These are phyloP conservation scores for Ruditapes philippinarum DNA, from an alignment of 1,140 invertebrate species.

Conservation along the genomic window DNA sequence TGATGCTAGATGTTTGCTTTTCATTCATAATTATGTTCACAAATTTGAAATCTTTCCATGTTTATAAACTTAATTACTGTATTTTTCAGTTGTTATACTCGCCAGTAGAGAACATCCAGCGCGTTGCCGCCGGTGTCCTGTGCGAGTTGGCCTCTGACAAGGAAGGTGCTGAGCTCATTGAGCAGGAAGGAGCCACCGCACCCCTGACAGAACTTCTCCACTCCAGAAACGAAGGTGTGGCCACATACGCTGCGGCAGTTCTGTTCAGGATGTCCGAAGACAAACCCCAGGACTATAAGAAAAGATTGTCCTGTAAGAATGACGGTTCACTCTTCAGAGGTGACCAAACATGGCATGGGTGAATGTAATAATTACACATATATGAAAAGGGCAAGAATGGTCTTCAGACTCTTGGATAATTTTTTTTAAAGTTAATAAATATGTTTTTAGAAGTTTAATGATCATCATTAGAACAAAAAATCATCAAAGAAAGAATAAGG, in stretches of 20 bases:
- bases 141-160: constrained; percentile 98
- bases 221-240: constrained; percentile 96
- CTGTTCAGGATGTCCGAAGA: constrained; percentile 99
- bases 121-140: constrained; percentile 97
- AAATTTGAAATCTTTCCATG: no score
- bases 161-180: constrained; percentile 98
- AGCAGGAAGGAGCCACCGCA: constrained; percentile 98
- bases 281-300: constrained; percentile 99
- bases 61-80: no score
- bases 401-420: no score
- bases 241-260: constrained; percentile 99
- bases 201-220: constrained; percentile 98
- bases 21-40: no score
- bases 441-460: no score
- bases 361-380: no score
- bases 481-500: no score
- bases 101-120: constrained; percentile 99
- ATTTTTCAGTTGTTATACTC: constrained; percentile 93
- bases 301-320: constrained; percentile 97
- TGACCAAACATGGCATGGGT: constrained; percentile 84
- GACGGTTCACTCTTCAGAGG: constrained; percentile 93
- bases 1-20: no score
- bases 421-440: no score
- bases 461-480: no score
- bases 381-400: no score